Percentiles rank a stretch among this genome's conserved stretches.
Evolutionary conservation across 1,140 invertebrate species (phyloP).

Genomic region (Pentalonia nigronervosa): DNA sequence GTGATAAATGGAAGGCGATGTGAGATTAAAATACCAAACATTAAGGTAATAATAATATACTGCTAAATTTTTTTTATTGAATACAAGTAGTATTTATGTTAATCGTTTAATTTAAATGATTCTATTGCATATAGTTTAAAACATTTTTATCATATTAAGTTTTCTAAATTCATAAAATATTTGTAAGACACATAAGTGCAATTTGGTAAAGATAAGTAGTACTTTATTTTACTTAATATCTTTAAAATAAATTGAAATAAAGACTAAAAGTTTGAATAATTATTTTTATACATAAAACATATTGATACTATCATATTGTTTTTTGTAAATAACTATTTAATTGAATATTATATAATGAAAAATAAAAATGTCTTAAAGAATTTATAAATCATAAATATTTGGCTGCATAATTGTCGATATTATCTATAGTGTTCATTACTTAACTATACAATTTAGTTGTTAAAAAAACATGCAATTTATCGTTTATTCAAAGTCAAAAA

Average conservation of each 20-base stretch:
- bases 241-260: too few relatives aligned
- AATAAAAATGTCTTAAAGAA: background rate
- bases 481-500: background rate
- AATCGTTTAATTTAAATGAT: too few relatives aligned
- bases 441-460: background rate
- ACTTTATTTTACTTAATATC: too few relatives aligned
- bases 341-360: background rate
- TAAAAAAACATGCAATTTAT: background rate
- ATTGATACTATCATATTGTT: background rate
- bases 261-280: too few relatives aligned
- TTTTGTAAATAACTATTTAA: background rate
- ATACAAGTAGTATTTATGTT: too few relatives aligned
- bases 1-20: constrained; percentile 96
- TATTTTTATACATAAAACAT: too few relatives aligned
- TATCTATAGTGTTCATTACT: background rate
- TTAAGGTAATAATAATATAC: constrained; percentile 47
- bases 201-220: background rate
- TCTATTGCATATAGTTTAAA: background rate
- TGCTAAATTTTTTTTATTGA: background rate
- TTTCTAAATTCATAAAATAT: background rate
- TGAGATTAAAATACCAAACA: constrained; percentile 89
- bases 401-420: background rate
- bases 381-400: background rate
- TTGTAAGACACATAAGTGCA: background rate
- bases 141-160: background rate